Evolutionary conservation across 2,797 vertebrate genomes (phyloP).

Genomic region (Gallinago stenura): DNA sequence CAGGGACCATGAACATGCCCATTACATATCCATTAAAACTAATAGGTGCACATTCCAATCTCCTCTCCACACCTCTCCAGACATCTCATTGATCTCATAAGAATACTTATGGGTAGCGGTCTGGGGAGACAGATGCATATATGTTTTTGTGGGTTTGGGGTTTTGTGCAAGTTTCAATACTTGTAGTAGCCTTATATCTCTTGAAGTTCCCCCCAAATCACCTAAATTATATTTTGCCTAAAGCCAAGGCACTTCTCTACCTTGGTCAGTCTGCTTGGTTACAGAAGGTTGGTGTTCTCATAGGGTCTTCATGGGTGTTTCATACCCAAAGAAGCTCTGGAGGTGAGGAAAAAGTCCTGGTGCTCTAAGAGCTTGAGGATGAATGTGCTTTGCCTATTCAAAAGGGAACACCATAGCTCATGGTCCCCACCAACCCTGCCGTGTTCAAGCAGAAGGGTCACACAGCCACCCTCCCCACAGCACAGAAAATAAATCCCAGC

Average conservation of each 20-base stretch:
- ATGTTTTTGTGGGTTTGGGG: not conserved
- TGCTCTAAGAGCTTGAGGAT: not conserved
- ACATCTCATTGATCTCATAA: not conserved
- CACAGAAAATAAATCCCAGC: not conserved
- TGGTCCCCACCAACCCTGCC: not conserved
- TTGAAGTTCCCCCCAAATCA: not conserved
- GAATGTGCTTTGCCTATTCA: not conserved
- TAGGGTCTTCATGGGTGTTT: not conserved
- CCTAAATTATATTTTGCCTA: not conserved
- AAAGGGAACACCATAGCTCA: not conserved
- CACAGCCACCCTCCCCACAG: rapidly evolving
- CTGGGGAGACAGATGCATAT: not conserved
- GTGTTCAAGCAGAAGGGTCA: not conserved
- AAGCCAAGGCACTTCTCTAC: not conserved
- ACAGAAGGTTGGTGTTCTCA: not conserved
- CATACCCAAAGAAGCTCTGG: not conserved
- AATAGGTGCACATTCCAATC: not conserved
- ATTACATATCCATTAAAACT: not conserved
- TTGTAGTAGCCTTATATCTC: not conserved
- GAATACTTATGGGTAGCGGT: not conserved
- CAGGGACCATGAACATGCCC: not conserved
- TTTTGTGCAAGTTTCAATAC: not conserved
- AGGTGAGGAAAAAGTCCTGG: not conserved
- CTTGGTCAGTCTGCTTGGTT: not conserved
- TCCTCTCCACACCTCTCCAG: not conserved